phyloP scores from a whole-genome alignment of 2,888 invertebrate genomes.

The Ectemnius continuus region DNA sequence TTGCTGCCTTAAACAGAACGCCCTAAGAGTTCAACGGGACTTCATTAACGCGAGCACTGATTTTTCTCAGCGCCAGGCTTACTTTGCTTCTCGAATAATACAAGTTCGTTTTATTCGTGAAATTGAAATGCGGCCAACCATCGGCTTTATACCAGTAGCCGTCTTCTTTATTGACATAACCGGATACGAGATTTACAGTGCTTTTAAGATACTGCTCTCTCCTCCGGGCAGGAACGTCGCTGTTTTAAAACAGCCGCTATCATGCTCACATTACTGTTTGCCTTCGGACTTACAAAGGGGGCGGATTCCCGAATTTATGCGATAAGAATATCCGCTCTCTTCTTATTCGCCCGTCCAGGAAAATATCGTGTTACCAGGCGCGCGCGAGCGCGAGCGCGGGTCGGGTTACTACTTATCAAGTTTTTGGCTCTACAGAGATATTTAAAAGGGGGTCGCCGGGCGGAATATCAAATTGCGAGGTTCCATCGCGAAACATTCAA shows the following conservation, averaged over 20 bases:
- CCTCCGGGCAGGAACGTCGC: conserved; percentile 24
- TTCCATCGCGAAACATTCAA: conserved; percentile 53
- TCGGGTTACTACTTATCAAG: conserved; percentile 63
- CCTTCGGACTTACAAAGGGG: conserved; percentile 47
- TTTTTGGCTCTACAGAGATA: conserved; percentile 56
- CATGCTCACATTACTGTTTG: conserved; percentile 63
- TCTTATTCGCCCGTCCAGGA: conserved; percentile 56
- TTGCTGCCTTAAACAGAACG: too few relatives aligned
- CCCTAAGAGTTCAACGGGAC: too few relatives aligned
- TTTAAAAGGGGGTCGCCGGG: conserved; percentile 41
- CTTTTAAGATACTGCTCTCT: conserved; percentile 37
- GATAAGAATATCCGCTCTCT: conserved; percentile 56
- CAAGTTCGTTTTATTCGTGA: background rate
- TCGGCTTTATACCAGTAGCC: too few relatives aligned
- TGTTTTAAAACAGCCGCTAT: conserved; percentile 59
- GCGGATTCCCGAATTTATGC: conserved; percentile 58
- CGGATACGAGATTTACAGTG: conserved; percentile 17
- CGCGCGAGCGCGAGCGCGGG: conserved; percentile 19
- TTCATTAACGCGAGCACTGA: too few relatives aligned
- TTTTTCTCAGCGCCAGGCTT: too few relatives aligned
- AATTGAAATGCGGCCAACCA: conserved; percentile 1
- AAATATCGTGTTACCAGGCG: conserved; percentile 53
- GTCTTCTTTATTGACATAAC: background rate
- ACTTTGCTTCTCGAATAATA: too few relatives aligned
- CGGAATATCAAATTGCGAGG: conserved; percentile 53